Evolutionary conservation across 2,113 vertebrate genomes (phyloP), one percentile per base, ranked within the genome.

Genomic region (Peromyscus californicus): DNA sequence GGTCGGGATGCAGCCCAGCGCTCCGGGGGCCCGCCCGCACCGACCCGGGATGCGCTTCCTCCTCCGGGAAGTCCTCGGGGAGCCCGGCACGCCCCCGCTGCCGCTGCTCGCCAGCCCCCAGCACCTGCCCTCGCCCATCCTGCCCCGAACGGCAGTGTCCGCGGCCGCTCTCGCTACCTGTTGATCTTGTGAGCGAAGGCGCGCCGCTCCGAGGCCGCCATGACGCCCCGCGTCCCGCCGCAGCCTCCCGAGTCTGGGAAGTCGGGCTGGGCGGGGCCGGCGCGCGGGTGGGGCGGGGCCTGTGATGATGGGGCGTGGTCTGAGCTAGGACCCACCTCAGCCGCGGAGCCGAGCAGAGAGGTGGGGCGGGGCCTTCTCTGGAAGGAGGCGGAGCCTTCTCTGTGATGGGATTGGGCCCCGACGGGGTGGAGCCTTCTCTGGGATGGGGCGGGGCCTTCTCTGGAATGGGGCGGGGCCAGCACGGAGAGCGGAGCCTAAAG

Each of bases 161-260:
- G 83, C 87, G 31, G 91, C 48, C 8, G 48, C 29, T 96, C 84
- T 67, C 61, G 5, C 98, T 98, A 99, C 99, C 99, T 99, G 98
- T 99, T 99, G 97, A 99, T 99, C 98, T 99, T 99, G 97, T 99
- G 99, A 94, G 99, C 99, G 97, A 99, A 99, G 95, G 99, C 99
- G 98, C 99, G 99, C 98, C 99, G 99, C 83, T 99, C 99, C 95
- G 98, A 98, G 69, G 98, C 97, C 39, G 99, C 98, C 74, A 99
- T 99, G 90, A 93, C 69, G 45, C n/a, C 89, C 45, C n/a, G 80
- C 69, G 83, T 51, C 65, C 42, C 65, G 98, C 39, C 78, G 13
- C 90, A 72, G 74, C 85, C 86, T 87, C 96, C 98, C 9, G 70
- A 96, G 8, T 74, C 91, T 67, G 89, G 85, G 89, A 86, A 10